Evolutionary conservation across 2,888 invertebrate species (phyloP).

Genomic region (Dryobota labecula): DNA sequence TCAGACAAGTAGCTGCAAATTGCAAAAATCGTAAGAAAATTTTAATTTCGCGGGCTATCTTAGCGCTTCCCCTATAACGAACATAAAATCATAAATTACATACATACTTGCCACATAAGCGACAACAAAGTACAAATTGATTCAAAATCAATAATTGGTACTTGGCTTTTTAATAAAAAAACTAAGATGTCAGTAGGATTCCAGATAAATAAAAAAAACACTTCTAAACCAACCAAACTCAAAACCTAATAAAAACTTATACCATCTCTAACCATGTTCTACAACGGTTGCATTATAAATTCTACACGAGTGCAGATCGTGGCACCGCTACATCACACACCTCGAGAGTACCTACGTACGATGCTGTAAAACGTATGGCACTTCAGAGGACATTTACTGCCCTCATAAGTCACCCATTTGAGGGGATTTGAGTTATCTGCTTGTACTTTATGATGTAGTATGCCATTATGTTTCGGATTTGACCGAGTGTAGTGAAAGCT

Average conservation of each 20-base stretch:
- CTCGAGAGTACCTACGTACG: not conserved
- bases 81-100: not conserved
- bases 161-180: no score
- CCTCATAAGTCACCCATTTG: constrained; percentile 40
- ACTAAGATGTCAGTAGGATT: not conserved
- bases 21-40: no score
- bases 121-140: not conserved
- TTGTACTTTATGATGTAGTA: constrained; percentile 16
- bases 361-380: constrained; percentile 40
- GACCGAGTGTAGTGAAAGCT: not conserved
- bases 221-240: not conserved
- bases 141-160: no score
- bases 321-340: constrained; percentile 24
- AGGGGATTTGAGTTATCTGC: constrained; percentile 42
- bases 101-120: not conserved
- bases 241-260: constrained; percentile 10
- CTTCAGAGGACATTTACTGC: constrained; percentile 50
- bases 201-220: not conserved
- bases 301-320: constrained; percentile 19
- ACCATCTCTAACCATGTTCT: not conserved
- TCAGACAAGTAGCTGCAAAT: no score
- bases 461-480: constrained; percentile 18
- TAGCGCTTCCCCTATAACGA: no score
- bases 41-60: no score
- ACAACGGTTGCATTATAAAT: constrained; percentile 27